Evolutionary conservation across 1,140 invertebrate species (phyloP).

Genomic region (Zaprionus africanus): DNA sequence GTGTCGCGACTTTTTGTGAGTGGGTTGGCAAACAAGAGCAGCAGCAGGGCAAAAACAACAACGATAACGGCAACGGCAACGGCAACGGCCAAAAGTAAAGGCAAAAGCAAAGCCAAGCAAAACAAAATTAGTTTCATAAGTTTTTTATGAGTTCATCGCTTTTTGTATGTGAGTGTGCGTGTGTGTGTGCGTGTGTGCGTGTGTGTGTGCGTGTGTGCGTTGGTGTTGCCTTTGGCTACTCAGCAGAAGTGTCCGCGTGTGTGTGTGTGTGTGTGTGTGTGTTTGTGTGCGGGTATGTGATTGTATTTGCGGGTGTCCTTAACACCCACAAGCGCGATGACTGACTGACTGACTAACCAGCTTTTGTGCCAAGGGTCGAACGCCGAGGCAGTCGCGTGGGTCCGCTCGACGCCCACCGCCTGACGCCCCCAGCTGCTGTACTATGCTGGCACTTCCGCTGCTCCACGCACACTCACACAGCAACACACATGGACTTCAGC

Average conservation of each 20-base stretch:
- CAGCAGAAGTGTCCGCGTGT: constrained; percentile 1
- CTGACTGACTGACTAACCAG: constrained; percentile 77
- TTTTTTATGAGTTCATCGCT: constrained; percentile 83
- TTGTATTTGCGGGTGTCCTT: constrained; percentile 43
- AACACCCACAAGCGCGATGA: constrained; percentile 46
- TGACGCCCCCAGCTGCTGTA: constrained; percentile 36
- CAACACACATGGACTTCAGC: constrained; percentile 43
- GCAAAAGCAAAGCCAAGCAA: constrained; percentile 78
- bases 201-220: background rate
- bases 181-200: background rate
- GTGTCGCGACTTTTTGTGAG: constrained; percentile 56
- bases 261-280: constrained; percentile 10
- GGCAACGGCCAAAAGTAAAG: constrained; percentile 68
- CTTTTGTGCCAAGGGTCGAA: constrained; percentile 80
- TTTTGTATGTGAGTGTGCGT: constrained; percentile 57
- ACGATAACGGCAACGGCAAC: constrained; percentile 25
- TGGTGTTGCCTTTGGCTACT: constrained; percentile 16
- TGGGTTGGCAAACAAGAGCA: constrained; percentile 64
- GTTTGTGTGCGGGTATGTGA: constrained; percentile 15
- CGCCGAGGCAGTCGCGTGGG: constrained; percentile 71
- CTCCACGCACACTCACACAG: constrained; percentile 20
- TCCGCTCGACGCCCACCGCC: constrained; percentile 33
- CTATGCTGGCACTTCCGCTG: constrained; percentile 70
- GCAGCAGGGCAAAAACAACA: constrained; percentile 14
- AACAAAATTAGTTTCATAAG: constrained; percentile 83